phyloP scores from a whole-genome alignment of 2,797 vertebrate genomes.

The Nannoperca australis region DNA sequence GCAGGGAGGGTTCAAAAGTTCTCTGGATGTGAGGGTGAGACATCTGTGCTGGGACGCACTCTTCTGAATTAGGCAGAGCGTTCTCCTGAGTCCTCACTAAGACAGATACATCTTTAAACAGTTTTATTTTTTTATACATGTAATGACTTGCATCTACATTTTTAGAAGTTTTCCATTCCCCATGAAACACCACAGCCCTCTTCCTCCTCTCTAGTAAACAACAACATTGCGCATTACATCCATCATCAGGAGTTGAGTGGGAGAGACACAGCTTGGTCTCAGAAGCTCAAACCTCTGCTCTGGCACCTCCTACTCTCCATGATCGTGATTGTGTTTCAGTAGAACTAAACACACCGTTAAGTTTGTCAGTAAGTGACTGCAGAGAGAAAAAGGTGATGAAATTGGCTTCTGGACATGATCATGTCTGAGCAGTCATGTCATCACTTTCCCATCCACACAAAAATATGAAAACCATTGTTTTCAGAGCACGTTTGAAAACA shows the following conservation, averaged over 20 bases:
- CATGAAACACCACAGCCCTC: neutral
- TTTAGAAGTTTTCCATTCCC: neutral
- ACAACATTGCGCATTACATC: neutral
- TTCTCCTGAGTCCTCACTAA: neutral
- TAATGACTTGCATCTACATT: neutral
- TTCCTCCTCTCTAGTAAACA: neutral
- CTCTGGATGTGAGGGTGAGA: constrained; percentile 91
- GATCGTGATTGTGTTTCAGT: neutral
- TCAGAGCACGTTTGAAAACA: neutral
- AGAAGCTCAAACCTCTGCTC: neutral
- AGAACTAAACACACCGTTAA: neutral
- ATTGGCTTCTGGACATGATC: neutral
- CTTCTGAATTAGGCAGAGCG: neutral
- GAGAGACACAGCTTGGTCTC: neutral
- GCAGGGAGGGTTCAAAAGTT: constrained; percentile 89
- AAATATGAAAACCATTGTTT: neutral
- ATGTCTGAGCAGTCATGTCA: neutral
- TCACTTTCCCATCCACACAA: neutral
- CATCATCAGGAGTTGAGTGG: neutral
- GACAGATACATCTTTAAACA: neutral
- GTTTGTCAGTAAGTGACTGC: neutral
- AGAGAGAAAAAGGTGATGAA: neutral
- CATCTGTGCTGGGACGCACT: neutral
- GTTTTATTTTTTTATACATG: constrained; percentile 2
- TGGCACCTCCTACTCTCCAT: neutral